Percentiles rank a stretch among this genome's conserved stretches.
Evolutionary conservation across 2,797 vertebrate genomes (phyloP).

Genomic region (Acrossocheilus fasciatus): DNA sequence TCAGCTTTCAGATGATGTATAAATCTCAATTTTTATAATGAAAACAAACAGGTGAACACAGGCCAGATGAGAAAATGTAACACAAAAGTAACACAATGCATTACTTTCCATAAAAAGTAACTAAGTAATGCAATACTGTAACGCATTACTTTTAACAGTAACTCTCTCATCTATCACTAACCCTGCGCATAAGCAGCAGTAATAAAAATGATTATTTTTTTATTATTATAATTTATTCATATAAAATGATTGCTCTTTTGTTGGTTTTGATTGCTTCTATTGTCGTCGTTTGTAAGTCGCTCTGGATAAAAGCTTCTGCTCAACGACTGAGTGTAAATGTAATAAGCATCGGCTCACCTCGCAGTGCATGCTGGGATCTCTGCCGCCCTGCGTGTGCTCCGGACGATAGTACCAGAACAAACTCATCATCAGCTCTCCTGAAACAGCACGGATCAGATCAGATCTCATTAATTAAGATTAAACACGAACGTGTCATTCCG

Average conservation of each 20-base stretch:
- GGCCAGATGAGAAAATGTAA: not conserved
- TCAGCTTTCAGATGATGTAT: too few relatives aligned
- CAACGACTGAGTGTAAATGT: not conserved
- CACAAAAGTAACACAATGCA: not conserved
- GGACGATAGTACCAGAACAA: conserved; percentile 99
- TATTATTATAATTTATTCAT: too few relatives aligned
- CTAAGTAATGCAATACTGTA: not conserved
- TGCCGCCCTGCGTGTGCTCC: conserved; percentile 97
- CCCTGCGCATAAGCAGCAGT: not conserved
- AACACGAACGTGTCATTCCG: too few relatives aligned
- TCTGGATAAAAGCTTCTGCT: not conserved
- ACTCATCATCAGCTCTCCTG: conserved; percentile 99
- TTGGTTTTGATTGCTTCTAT: not conserved
- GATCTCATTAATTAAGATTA: not conserved
- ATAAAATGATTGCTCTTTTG: too few relatives aligned
- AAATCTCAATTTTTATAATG: not conserved
- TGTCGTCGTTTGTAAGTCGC: not conserved
- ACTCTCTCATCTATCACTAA: not conserved
- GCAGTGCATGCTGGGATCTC: conserved; percentile 94
- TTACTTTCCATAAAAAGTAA: not conserved
- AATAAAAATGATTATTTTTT: not conserved
- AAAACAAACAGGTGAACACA: not conserved
- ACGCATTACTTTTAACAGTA: too few relatives aligned
- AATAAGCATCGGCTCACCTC: conserved; percentile 83
- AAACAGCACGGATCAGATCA: conserved; percentile 48